A percentile compares a stretch with the other conserved stretches of the same genome.
These are phyloP conservation scores for Protobothrops mucrosquamatus DNA, from an alignment of 2,113 vertebrate genomes.

Conservation along the genomic window DNA sequence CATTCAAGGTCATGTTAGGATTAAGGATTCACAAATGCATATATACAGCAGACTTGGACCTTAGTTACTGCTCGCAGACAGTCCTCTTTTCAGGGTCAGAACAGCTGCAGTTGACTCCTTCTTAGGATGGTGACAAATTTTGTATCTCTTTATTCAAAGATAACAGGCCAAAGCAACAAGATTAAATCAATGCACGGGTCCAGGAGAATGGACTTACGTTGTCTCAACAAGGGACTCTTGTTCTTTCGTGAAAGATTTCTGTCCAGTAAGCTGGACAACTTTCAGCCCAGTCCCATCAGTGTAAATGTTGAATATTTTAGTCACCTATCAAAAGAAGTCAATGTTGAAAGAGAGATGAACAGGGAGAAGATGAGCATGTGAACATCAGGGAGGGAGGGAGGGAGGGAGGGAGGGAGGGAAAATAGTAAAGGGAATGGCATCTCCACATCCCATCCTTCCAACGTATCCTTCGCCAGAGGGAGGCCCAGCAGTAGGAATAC, in stretches of 20 bases:
- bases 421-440: not conserved
- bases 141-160: not conserved
- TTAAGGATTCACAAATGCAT: not conserved
- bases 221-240: constrained; percentile 80
- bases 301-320: constrained; percentile 86
- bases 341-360: not conserved
- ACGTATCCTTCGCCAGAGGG: not conserved
- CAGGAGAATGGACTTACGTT: constrained; percentile 71
- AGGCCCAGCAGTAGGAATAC: not conserved
- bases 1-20: not conserved
- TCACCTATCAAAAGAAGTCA: constrained; percentile 73
- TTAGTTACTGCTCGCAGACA: not conserved
- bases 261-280: constrained; percentile 83
- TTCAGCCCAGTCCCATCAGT: constrained; percentile 78
- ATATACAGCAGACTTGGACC: not conserved
- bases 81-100: not conserved
- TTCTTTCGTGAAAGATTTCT: constrained; percentile 84
- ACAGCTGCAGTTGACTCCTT: not conserved
- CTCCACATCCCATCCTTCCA: not conserved
- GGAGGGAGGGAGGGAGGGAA: not conserved
- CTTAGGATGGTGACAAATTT: not conserved
- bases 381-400: not conserved
- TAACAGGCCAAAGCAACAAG: not conserved
- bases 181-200: not conserved
- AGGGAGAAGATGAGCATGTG: not conserved